Conservation (phyloP, 2,888 invertebrate species). For the Schizotus pectinicornis region DNA sequence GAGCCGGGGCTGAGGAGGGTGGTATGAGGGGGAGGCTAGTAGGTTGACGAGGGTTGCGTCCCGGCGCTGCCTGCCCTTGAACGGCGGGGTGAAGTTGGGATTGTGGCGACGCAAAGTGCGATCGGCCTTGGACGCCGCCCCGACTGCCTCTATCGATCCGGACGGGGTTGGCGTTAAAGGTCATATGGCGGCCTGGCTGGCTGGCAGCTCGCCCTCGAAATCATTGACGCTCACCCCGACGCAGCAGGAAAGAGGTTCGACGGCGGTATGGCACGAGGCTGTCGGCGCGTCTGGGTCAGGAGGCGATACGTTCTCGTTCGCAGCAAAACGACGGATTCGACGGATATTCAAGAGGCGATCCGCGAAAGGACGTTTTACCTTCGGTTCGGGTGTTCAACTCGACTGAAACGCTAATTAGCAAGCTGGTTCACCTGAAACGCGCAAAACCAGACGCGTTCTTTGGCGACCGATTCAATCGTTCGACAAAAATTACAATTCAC, state of each 20-base stretch:
- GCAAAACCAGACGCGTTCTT: too few species aligned
- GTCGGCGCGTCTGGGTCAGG: conserved; percentile 23
- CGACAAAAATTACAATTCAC: too few species aligned
- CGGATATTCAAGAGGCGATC: too few species aligned
- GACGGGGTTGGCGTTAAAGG: conserved; percentile 31
- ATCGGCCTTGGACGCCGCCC: conserved; percentile 42
- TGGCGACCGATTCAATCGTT: too few species aligned
- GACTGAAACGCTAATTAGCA: too few species aligned
- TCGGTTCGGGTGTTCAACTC: too few species aligned
- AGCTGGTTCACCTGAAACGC: too few species aligned
- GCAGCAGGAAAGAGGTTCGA: background rate
- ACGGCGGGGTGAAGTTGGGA: conserved; percentile 31
- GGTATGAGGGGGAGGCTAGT: too few species aligned
- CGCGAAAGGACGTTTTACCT: too few species aligned
- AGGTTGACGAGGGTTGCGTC: conserved; percentile 12
- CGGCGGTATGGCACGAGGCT: background rate
- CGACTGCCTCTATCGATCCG: conserved; percentile 35
- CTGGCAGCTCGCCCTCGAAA: conserved; percentile 14
- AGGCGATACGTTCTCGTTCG: conserved; percentile 5
- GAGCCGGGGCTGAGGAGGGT: conserved; percentile 7
- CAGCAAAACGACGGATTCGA: too few species aligned
- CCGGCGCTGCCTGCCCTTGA: conserved; percentile 38
- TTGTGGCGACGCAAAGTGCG: conserved; percentile 38
- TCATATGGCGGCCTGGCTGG: conserved; percentile 26
- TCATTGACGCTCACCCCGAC: conserved; percentile 16